Conservation (phyloP, 2,888 invertebrate genomes). For the Leptinotarsa peninsularis region DNA sequence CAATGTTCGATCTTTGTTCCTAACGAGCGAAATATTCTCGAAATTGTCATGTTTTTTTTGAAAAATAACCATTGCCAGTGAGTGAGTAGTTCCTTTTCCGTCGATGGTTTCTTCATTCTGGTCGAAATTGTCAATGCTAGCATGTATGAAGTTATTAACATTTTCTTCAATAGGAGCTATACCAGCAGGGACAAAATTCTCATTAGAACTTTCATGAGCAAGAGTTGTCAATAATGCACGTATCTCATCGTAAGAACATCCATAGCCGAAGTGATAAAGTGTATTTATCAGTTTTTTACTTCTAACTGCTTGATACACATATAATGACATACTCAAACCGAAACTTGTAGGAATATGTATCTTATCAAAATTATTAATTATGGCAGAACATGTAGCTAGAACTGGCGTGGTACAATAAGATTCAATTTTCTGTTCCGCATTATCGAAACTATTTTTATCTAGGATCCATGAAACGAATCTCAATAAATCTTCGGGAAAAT, state of each 20-base stretch:
- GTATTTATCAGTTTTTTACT: slow-evolving; percentile 8
- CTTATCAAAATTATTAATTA: slow-evolving; percentile 13
- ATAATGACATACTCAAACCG: slow-evolving; percentile 18
- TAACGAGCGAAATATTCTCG: slow-evolving; percentile 13
- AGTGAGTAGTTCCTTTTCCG: slow-evolving; percentile 26
- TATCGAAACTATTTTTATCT: slow-evolving; percentile 10
- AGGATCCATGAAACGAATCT: slow-evolving; percentile 17
- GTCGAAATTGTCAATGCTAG: slow-evolving; percentile 30
- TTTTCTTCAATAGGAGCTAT: slow-evolving; percentile 10
- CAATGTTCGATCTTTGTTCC: slow-evolving; percentile 21
- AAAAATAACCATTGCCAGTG: slow-evolving; percentile 29
- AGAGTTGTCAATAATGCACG: slow-evolving; percentile 8
- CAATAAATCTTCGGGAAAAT: slow-evolving; percentile 14
- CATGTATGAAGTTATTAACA: slow-evolving; percentile 27
- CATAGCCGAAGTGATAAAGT: slow-evolving; percentile 5
- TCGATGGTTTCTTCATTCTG: slow-evolving; percentile 26
- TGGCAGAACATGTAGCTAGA: slow-evolving; percentile 16
- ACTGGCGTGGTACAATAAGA: slow-evolving; percentile 7
- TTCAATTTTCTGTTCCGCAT: slow-evolving; percentile 6
- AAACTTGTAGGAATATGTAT: slow-evolving; percentile 20
- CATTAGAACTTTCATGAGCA: slow-evolving; percentile 7
- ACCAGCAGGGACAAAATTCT: slow-evolving; percentile 17
- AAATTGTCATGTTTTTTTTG: slow-evolving; percentile 27
- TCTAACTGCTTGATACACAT: slow-evolving; percentile 16
- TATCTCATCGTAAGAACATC: slow-evolving; percentile 8